Evolutionary conservation across 2,113 vertebrate species (phyloP).

Genomic region (Urocitellus parryii): DNA sequence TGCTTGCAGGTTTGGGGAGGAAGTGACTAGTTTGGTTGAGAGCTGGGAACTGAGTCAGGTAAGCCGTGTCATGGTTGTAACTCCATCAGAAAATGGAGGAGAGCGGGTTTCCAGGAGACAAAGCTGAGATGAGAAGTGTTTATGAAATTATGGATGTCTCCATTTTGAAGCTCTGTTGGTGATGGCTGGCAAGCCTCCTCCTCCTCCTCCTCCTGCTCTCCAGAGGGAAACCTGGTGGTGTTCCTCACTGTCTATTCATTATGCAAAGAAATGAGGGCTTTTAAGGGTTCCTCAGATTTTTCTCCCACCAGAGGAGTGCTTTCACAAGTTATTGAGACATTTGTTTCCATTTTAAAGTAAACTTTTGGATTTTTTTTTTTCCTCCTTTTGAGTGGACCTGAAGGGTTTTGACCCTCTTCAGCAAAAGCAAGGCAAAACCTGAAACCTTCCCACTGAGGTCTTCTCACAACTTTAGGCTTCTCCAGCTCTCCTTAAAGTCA

Average conservation of each 20-base stretch:
- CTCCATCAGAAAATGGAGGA: slow-evolving; percentile 99
- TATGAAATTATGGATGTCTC: slow-evolving; percentile 88
- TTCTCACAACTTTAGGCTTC: slow-evolving; percentile 78
- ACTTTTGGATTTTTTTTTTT: slow-evolving; percentile 81
- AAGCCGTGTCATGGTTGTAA: slow-evolving; percentile 92
- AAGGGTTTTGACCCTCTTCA: slow-evolving; percentile 84
- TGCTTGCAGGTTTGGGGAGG: slow-evolving; percentile 89
- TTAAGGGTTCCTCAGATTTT: slow-evolving; percentile 87
- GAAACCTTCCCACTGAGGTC: slow-evolving; percentile 82
- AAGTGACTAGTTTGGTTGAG: slow-evolving; percentile 92
- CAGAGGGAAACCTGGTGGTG: slow-evolving; percentile 85
- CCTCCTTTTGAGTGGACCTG: slow-evolving; percentile 83
- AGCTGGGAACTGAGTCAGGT: slow-evolving; percentile 96
- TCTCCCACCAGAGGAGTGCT: slow-evolving; percentile 85
- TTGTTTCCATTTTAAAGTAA: slow-evolving; percentile 85
- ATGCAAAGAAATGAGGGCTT: slow-evolving; percentile 87
- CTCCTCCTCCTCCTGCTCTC: slow-evolving; percentile 79
- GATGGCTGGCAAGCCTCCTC: slow-evolving; percentile 84
- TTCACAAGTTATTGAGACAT: slow-evolving; percentile 84
- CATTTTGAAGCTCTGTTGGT: slow-evolving; percentile 89
- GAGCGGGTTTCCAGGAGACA: slow-evolving; percentile 91
- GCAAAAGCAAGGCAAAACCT: slow-evolving; percentile 79
- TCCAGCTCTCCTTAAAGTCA: slow-evolving; percentile 83
- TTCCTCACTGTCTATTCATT: slow-evolving; percentile 86
- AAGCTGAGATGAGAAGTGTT: slow-evolving; percentile 91